Base-by-base conservation (phyloP, 2,797 vertebrate species). In the Bufotes viridis region DNA sequence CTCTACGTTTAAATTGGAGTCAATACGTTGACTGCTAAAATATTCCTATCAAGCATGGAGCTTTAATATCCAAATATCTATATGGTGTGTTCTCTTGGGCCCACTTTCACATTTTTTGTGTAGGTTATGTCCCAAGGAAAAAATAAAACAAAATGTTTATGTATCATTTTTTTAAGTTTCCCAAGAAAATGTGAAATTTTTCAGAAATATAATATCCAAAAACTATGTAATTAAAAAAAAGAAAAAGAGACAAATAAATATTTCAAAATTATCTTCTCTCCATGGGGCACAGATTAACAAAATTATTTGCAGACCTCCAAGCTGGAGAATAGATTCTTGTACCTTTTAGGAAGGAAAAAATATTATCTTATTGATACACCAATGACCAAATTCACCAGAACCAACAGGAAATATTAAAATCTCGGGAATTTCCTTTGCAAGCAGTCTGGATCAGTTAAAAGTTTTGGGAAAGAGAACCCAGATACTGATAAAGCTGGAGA, bases 1-100 rank as follows among this genome's bases (percentile, higher is more conserved):
- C 29, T 83, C 83, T 81, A 24, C 72, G 58, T 89, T 81, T 82
- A 89, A 79, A 89, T 79, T 79, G 80, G 84, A 89, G 79, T 82
- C 49, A 82, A 82, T 82, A 69, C 51, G 24, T 69, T 67, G 60
- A 78, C 60, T 82, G 88, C 57, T 88, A 86, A 81, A 82, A 86
- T 87, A 70, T 79, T 83, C 51, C 34, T 78, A 78, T 63, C 12
- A 89, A 86, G 65, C 75, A 88, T 20, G 80, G 24, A 67, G 18
- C 65, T 61, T 80, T 57, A 84, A 67, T 51, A 57, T 70, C 29
- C 67, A 72, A 51, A 57, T 60, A 20, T 87, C 4, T 81, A 81
- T 14, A 79, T 53, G n/a, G 34, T 75, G 74, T 78, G 55, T 58
- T 42, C 82, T 84, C 57, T 18, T 67, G 20, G 61, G 57, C 9